A percentile compares a stretch with the other conserved stretches of the same genome.
Evolutionary conservation across 1,140 invertebrate genomes (phyloP).

Genomic region (Drepana arcuata): DNA sequence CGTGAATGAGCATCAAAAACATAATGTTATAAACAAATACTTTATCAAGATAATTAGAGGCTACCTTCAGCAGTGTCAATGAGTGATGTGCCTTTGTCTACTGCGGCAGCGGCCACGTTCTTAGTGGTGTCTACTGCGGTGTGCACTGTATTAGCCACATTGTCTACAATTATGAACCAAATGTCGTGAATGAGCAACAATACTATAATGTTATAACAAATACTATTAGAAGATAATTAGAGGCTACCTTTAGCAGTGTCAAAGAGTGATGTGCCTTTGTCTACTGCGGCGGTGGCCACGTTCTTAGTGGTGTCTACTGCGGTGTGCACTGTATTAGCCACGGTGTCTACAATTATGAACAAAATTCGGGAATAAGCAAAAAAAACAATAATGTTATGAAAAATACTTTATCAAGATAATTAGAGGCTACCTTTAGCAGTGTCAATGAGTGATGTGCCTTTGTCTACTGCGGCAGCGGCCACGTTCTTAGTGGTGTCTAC

Average conservation of each 20-base stretch:
- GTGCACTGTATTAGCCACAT: conserved; percentile 20
- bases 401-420: too few relatives aligned
- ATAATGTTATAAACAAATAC: conserved; percentile 10
- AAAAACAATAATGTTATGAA: too few relatives aligned
- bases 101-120: conserved; percentile 22
- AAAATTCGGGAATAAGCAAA: too few relatives aligned
- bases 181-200: too few relatives aligned
- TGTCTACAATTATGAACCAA: conserved; percentile 20
- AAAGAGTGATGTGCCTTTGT: conserved; percentile 28
- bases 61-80: conserved; percentile 33
- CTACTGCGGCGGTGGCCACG: conserved; percentile 29
- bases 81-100: conserved; percentile 24
- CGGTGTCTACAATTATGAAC: conserved; percentile 17
- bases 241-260: conserved; percentile 38
- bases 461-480: conserved; percentile 12
- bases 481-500: conserved; percentile 22
- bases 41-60: background rate
- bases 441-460: conserved; percentile 11
- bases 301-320: conserved; percentile 40
- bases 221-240: background rate
- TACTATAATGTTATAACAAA: too few relatives aligned
- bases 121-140: conserved; percentile 32
- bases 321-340: conserved; percentile 21
- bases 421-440: conserved; percentile 19
- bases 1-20: conserved; percentile 9